phyloP scores from a whole-genome alignment of 2,797 vertebrate species.

The Amblyraja radiata region DNA sequence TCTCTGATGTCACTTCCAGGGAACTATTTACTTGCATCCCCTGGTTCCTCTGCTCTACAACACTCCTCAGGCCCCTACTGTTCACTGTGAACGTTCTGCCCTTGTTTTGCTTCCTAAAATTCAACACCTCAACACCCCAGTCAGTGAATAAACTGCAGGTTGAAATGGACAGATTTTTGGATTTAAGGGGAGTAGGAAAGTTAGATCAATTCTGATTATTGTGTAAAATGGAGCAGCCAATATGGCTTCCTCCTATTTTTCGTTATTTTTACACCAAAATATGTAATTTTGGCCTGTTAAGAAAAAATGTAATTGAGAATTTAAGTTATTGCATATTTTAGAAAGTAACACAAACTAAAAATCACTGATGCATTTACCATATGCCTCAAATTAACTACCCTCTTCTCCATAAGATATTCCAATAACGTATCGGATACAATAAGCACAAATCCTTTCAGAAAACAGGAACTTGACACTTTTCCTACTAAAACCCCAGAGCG shows the following conservation, averaged over 20 bases:
- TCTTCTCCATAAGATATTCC: background rate
- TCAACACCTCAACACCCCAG: no score
- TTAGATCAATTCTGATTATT: no score
- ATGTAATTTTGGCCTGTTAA: background rate
- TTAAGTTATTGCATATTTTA: background rate
- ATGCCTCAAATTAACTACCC: background rate
- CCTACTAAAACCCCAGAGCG: background rate
- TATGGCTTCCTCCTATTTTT: background rate
- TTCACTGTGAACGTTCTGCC: no score
- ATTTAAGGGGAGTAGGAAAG: no score
- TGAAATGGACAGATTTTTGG: no score
- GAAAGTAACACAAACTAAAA: background rate
- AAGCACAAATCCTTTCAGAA: background rate
- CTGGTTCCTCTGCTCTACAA: no score
- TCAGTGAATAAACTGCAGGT: no score
- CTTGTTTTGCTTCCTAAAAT: no score
- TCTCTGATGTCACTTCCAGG: no score
- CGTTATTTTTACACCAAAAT: background rate
- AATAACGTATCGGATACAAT: background rate
- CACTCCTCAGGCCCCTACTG: no score
- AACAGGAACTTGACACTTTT: background rate
- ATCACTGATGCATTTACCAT: background rate
- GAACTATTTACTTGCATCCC: no score
- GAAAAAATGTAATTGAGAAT: background rate
- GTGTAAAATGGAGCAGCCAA: no score